phyloP scores from a whole-genome alignment of 2,888 invertebrate genomes.

The Cheilosia urbana region DNA sequence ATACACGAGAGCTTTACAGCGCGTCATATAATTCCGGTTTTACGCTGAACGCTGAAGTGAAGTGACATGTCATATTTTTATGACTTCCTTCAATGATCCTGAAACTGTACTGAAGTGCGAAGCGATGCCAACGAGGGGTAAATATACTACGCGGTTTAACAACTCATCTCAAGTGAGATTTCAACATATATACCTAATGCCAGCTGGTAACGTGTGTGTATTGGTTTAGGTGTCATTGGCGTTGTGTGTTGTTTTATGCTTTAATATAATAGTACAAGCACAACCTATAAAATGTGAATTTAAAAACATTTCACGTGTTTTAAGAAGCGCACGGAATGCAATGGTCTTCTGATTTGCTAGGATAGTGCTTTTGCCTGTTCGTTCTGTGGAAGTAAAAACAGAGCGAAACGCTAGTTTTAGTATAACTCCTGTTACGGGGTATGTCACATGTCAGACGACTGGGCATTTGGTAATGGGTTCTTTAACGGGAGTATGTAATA shows the following conservation, averaged over 20 bases:
- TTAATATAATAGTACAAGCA: constrained; percentile 14
- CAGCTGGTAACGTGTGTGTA: constrained; percentile 1
- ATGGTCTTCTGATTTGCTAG: not conserved
- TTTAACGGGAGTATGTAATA: no score
- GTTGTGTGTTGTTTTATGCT: constrained; percentile 25
- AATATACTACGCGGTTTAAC: not conserved
- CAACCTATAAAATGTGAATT: constrained; percentile 28
- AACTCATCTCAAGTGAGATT: constrained; percentile 10
- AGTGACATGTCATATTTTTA: constrained; percentile 71
- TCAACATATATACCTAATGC: not conserved
- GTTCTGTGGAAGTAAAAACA: not conserved
- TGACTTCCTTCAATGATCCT: constrained; percentile 45
- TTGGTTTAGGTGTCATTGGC: not conserved
- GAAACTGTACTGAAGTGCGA: constrained; percentile 8
- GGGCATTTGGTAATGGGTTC: no score
- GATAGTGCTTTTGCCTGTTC: constrained; percentile 44
- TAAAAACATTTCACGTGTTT: constrained; percentile 34
- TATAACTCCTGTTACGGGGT: not conserved
- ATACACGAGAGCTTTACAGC: constrained; percentile 44
- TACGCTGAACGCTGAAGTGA: constrained; percentile 47
- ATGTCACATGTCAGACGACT: no score
- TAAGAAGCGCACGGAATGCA: not conserved
- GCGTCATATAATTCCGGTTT: constrained; percentile 49
- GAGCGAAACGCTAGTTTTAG: not conserved
- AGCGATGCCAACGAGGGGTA: not conserved